Evolutionary conservation across 2,113 vertebrate species (phyloP).

Genomic region (Phylloscopus whistleri): DNA sequence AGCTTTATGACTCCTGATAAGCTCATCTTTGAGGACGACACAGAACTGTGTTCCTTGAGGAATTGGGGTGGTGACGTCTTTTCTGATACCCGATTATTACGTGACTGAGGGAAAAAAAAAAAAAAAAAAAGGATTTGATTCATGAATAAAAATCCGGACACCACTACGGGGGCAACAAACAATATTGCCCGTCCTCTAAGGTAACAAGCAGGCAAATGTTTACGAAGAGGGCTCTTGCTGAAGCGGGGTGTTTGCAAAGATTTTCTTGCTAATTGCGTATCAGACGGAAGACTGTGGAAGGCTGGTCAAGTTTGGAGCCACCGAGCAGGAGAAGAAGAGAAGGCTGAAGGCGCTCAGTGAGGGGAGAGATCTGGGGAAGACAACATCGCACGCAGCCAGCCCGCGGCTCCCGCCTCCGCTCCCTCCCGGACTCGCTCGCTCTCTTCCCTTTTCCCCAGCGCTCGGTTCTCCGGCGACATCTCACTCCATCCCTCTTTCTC

Average conservation of each 20-base stretch:
- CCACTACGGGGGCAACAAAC: conserved; percentile 80
- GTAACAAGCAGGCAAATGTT: conserved; percentile 84
- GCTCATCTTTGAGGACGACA: conserved; percentile 89
- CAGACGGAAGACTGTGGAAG: conserved; percentile 73
- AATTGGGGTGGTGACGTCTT: conserved; percentile 94
- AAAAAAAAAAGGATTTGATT: conserved; percentile 84
- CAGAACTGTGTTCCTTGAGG: conserved; percentile 92
- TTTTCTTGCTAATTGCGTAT: conserved; percentile 72
- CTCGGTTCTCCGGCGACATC: background rate
- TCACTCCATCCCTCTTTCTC: conserved; percentile 2
- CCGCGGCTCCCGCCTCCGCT: conserved; percentile 68
- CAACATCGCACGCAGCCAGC: conserved; percentile 69
- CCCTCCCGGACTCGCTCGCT: conserved; percentile 45
- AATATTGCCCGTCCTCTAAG: conserved; percentile 84
- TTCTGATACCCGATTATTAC: conserved; percentile 92
- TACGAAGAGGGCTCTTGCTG: conserved; percentile 71
- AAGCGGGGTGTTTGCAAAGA: conserved; percentile 71
- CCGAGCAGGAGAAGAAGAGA: conserved; percentile 72
- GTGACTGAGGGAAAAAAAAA: conserved; percentile 82
- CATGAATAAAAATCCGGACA: conserved; percentile 91
- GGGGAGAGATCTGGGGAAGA: conserved; percentile 77
- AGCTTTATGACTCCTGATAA: conserved; percentile 84
- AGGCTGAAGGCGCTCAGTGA: conserved; percentile 75
- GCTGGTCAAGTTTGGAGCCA: conserved; percentile 76
- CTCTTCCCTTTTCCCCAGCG: background rate